Evolutionary conservation across 2,888 invertebrate species (phyloP).

Genomic region (Xylocampa areola): DNA sequence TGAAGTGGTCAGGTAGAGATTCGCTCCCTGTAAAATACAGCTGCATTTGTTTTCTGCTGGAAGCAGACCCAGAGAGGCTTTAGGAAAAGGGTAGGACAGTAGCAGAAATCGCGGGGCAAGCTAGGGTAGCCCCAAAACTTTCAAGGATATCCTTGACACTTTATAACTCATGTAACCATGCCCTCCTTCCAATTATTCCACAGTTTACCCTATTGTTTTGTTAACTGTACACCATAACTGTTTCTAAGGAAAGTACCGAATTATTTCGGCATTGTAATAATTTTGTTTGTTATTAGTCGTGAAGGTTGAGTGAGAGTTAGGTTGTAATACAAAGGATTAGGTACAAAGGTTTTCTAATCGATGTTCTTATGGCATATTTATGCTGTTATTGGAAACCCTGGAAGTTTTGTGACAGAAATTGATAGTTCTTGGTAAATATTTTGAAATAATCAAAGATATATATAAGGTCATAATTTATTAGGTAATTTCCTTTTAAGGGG

Average conservation of each 20-base stretch:
- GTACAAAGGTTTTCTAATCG: background rate
- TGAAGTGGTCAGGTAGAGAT: too few species aligned
- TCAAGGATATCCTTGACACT: conserved; percentile 34
- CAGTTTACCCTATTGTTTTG: conserved; percentile 13
- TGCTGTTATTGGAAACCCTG: background rate
- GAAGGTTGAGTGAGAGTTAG: conserved; percentile 19
- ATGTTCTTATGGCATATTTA: too few species aligned
- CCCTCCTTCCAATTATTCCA: background rate
- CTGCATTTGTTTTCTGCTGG: too few species aligned
- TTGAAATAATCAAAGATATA: too few species aligned
- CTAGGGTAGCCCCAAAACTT: background rate
- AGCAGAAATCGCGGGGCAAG: background rate
- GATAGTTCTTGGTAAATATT: too few species aligned
- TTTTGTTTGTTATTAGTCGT: conserved; percentile 21
- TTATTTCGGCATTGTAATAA: conserved; percentile 33
- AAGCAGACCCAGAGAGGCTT: too few species aligned
- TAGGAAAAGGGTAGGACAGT: too few species aligned
- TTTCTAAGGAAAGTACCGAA: conserved; percentile 38
- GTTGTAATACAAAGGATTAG: conserved; percentile 28
- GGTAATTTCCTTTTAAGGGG: too few species aligned
- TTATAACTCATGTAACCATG: conserved; percentile 6
- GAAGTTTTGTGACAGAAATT: too few species aligned
- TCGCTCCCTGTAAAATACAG: too few species aligned
- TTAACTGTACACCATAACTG: conserved; percentile 17
- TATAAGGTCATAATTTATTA: too few species aligned